Conservation (phyloP, 2,113 vertebrate genomes). For the Planiliza haematocheilus region DNA sequence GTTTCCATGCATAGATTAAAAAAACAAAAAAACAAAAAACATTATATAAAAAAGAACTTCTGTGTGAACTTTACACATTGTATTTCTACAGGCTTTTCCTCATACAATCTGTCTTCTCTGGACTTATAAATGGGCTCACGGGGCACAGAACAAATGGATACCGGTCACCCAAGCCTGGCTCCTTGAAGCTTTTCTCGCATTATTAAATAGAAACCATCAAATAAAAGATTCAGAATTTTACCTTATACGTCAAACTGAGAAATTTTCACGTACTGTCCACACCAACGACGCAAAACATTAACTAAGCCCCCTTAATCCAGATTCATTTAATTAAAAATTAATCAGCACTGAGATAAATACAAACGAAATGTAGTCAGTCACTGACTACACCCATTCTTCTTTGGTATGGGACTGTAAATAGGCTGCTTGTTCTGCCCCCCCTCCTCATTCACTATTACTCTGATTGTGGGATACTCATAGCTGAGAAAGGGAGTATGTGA, state of each 20-base stretch:
- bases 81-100: constrained; percentile 26
- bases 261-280: constrained; percentile 15
- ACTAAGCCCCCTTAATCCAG: constrained; percentile 25
- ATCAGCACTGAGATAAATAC: constrained; percentile 35
- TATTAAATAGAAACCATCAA: constrained; percentile 31
- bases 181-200: constrained; percentile 14
- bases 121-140: not conserved
- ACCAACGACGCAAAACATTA: constrained; percentile 18
- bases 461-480: constrained; percentile 75
- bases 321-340: constrained; percentile 55
- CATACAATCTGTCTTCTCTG: not conserved
- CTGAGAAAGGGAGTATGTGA: constrained; percentile 70
- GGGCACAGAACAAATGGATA: constrained; percentile 37
- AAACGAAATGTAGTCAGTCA: constrained; percentile 54
- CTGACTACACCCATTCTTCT: constrained; percentile 58
- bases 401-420: constrained; percentile 55
- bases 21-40: not conserved
- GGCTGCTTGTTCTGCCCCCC: constrained; percentile 44
- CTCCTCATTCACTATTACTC: constrained; percentile 71
- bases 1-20: not conserved
- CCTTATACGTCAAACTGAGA: constrained; percentile 16
- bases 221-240: constrained; percentile 40
- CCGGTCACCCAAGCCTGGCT: constrained; percentile 4
- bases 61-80: not conserved
- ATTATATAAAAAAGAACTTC: constrained; percentile 14